Evolutionary conservation across 2,888 invertebrate species (phyloP), one percentile per base, ranked within the genome.

Genomic region (Ischnus inquisitorius): DNA sequence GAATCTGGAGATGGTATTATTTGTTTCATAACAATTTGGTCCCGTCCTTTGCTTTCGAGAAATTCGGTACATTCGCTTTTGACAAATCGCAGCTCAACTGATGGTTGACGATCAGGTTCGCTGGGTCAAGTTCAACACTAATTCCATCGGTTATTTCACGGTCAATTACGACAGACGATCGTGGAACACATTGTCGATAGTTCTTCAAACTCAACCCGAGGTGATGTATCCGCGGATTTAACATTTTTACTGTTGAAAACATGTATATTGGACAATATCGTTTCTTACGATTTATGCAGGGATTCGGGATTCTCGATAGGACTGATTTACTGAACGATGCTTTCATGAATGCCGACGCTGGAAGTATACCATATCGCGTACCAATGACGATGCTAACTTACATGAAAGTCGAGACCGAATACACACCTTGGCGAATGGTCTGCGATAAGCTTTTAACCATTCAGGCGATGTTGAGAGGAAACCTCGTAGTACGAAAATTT

Each of bases 71-170:
- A 10, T 54, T 39, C 34, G 8, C 22, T n/a, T 41, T 80, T 85
- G 8, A 75, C 62, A 12, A 10, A 25, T 64, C 75, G 6, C 79
- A 88, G 88, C 72, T 64, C 74, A 83, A 65, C 64, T 88, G 19
- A 16, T 62, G 0, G 34, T 88, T 41, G 81, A 83, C 19, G 79
- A 67, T 5, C 65, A 84, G 8, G 82, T 85, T 8, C 54, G 75
- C 10, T 88, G 88, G 88, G 83, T 88, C 19, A 88, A 88, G 69
- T 69, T 88, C 64, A 88, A 88, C 79, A 85, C 86, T 34, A 54
- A 83, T 43, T 88, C 88, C n/a, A 57, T 83, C n/a, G 88, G 88
- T 8, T 88, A 88, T 60, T 88, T 86, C 54, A 82, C 87, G 0
- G 88, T 88, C 6, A 88, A 88, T 84, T 88, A 88, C 71, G 86